These are phyloP conservation scores for Porites divaricata DNA, from an alignment of 92 coral and sea anemone genomes.

Conservation along the genomic window DNA sequence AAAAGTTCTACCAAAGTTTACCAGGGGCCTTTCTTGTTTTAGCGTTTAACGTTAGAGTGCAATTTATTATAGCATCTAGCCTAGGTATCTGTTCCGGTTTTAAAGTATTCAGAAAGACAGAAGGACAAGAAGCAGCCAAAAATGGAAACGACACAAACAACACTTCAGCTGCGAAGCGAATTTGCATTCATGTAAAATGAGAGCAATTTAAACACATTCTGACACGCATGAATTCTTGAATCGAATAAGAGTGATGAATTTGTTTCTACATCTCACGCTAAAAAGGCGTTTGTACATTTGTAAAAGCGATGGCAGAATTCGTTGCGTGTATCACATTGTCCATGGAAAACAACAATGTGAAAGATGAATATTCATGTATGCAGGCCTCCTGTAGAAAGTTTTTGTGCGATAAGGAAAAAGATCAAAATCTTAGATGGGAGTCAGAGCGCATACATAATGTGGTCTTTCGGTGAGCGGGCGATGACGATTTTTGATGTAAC, in stretches of 20 bases:
- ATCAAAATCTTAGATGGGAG: constrained; percentile 17
- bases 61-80: background rate
- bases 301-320: background rate
- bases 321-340: background rate
- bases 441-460: background rate
- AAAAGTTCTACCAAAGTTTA: background rate
- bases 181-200: constrained; percentile 23
- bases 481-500: background rate
- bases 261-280: too few relatives aligned
- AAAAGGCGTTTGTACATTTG: background rate
- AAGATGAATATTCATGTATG: constrained; percentile 37
- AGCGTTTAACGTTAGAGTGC: too few relatives aligned
- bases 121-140: background rate
- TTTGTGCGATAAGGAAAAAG: constrained; percentile 8
- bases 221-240: background rate
- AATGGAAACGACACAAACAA: background rate
- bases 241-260: background rate
- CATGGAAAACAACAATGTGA: background rate
- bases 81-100: background rate
- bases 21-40: background rate
- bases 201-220: background rate
- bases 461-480: background rate
- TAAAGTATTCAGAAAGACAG: background rate
- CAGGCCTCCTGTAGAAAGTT: constrained; percentile 13
- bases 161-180: background rate